Evolutionary conservation across 2,797 vertebrate genomes (phyloP).

Genomic region (Cichlasoma orientale): DNA sequence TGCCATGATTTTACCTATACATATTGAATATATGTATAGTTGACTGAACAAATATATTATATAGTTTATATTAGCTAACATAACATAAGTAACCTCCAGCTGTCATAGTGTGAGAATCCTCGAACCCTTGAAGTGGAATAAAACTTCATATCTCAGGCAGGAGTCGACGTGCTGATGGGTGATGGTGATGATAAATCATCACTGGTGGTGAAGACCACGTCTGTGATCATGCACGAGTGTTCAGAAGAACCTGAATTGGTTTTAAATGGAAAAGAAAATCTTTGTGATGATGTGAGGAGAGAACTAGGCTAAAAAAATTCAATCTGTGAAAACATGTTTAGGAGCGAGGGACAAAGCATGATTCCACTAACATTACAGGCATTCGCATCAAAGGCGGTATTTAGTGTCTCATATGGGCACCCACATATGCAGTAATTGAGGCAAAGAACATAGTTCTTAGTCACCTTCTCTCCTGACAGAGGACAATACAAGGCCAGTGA

Average conservation of each 20-base stretch:
- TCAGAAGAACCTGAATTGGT: too few relatives aligned
- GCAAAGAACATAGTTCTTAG: slow-evolving; percentile 46
- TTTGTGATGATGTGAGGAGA: not conserved
- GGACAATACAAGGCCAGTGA: slow-evolving; percentile 64
- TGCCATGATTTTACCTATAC: too few relatives aligned
- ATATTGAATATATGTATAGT: too few relatives aligned
- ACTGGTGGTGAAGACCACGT: not conserved
- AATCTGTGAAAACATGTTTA: not conserved
- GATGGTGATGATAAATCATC: too few relatives aligned
- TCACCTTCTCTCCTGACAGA: slow-evolving; percentile 68
- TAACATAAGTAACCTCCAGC: not conserved
- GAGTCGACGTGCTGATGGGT: too few relatives aligned
- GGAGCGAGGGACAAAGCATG: not conserved
- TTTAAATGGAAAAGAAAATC: not conserved
- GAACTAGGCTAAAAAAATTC: not conserved
- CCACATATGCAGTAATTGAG: slow-evolving; percentile 58
- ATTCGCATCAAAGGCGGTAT: slow-evolving; percentile 34
- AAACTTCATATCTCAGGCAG: too few relatives aligned
- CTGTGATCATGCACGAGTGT: too few relatives aligned
- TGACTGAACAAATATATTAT: too few relatives aligned
- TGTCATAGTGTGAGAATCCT: rapidly evolving
- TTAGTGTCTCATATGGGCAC: slow-evolving; percentile 46
- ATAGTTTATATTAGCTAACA: not conserved
- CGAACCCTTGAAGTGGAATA: too few relatives aligned
- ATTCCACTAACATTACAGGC: slow-evolving; percentile 9